Evolutionary conservation across 2,888 invertebrate species (phyloP), one percentile per base, ranked within the genome.

Genomic region (Spodoptera exigua): DNA sequence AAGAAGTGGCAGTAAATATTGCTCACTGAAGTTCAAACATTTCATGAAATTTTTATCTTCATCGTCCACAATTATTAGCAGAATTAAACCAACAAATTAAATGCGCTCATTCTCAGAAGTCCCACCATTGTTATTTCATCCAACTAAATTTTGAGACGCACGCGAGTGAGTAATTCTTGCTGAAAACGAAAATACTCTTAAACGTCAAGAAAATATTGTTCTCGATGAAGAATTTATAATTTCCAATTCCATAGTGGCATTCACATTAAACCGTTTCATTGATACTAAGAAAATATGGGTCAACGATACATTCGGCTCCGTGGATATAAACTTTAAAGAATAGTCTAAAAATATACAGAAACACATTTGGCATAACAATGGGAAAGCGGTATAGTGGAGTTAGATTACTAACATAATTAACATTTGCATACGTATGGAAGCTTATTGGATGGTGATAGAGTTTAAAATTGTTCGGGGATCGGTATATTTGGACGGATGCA

Each of bases 321-420:
- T 78, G 72, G 76, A 78, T 64, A 70, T 81, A 80, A 84, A 84
- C 75, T 79, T 71, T 62, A 83, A 82, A 84, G 78, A 82, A 82
- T 78, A 69, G 49, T 77, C 81, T 85, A 84, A 84, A 87, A 84
- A 87, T 85, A 87, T 68, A 71, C 63, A 56, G 70, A 75, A 80
- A 81, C 83, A 70, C 78, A 82, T 85, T 84, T 85, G 80, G 85
- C 87, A 89, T 88, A 84, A 87, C 87, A 89, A 89, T 89, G 75
- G 80, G 69, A 70, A 79, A 81, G 76, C 76, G 74, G 79, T 80
- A 74, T 78, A 70, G 69, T 73, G 67, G 69, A 74, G 67, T 62
- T 66, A 59, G 59, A 65, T 49, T 64, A 69, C 67, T 47, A 51
- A 61, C 52, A 52, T 36, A 41, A 55, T 49, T 51, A 41, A 18